These are phyloP conservation scores for Melipona beecheii DNA, from an alignment of 2,888 invertebrate species.

Conservation along the genomic window DNA sequence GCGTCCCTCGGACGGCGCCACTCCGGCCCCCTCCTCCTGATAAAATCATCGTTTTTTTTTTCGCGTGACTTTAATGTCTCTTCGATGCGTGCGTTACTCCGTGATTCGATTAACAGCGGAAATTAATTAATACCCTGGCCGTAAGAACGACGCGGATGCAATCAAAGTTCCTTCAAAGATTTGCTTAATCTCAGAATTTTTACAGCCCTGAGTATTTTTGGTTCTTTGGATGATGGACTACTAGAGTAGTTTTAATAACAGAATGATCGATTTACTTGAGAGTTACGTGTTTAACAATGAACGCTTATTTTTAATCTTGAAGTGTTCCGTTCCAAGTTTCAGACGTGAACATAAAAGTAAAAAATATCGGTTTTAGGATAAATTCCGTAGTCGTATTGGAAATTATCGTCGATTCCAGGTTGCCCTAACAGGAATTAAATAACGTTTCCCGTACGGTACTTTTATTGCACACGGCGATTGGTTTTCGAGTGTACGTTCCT, in stretches of 20 bases:
- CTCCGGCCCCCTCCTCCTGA: background rate
- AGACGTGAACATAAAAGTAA: no score
- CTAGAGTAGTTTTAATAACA: no score
- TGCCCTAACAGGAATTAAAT: constrained; percentile 6
- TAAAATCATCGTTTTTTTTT: background rate
- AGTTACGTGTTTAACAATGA: no score
- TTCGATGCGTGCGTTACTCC: background rate
- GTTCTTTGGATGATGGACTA: no score
- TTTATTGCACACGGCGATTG: constrained; percentile 30
- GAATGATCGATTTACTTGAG: no score
- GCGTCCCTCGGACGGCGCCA: constrained; percentile 10
- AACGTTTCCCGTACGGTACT: constrained; percentile 44
- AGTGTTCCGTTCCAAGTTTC: no score
- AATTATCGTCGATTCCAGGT: background rate
- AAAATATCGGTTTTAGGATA: no score
- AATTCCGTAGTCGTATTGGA: background rate
- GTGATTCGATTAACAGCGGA: background rate
- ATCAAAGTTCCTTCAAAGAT: background rate
- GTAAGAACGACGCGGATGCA: background rate
- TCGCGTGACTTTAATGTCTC: background rate
- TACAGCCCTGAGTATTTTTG: no score
- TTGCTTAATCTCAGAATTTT: background rate
- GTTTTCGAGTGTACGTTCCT: background rate
- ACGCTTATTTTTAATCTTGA: no score
- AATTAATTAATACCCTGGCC: background rate